phyloP scores from a whole-genome alignment of 1,140 invertebrate species.

The Brachionus sp. region DNA sequence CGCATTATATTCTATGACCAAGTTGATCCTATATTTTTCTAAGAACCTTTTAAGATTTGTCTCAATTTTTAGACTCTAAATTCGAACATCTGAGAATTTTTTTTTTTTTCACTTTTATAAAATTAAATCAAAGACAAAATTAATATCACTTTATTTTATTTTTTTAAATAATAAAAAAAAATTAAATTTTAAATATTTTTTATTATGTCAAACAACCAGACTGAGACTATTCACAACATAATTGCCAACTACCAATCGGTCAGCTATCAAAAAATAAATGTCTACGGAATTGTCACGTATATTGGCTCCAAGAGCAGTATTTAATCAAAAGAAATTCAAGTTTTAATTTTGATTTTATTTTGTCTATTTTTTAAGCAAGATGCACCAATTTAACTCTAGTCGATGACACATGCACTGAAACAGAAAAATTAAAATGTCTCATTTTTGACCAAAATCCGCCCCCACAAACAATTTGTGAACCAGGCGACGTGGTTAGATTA shows the following conservation, averaged over 20 bases:
- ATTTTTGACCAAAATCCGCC: not conserved
- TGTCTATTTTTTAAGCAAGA: not conserved
- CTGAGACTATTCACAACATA: not conserved
- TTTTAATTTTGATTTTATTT: not conserved
- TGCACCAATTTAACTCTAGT: not conserved
- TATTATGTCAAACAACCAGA: not conserved
- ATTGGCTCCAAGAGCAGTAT: not conserved
- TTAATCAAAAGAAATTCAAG: not conserved
- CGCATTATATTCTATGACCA: too few species aligned
- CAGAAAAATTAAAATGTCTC: not conserved
- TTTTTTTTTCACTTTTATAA: not conserved
- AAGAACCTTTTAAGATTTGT: too few species aligned
- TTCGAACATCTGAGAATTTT: too few species aligned
- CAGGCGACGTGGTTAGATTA: not conserved
- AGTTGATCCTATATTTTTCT: too few species aligned
- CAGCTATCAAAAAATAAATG: conserved; percentile 15
- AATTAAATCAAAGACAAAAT: not conserved
- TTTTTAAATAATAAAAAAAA: not conserved
- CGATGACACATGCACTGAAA: not conserved
- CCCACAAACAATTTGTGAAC: not conserved
- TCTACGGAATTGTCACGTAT: not conserved
- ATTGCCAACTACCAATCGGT: not conserved
- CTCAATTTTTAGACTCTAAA: too few species aligned
- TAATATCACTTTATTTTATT: too few species aligned
- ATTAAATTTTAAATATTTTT: not conserved